Base-by-base conservation (phyloP, 2,113 vertebrate species). In the Pomatorhinus ruficollis region DNA sequence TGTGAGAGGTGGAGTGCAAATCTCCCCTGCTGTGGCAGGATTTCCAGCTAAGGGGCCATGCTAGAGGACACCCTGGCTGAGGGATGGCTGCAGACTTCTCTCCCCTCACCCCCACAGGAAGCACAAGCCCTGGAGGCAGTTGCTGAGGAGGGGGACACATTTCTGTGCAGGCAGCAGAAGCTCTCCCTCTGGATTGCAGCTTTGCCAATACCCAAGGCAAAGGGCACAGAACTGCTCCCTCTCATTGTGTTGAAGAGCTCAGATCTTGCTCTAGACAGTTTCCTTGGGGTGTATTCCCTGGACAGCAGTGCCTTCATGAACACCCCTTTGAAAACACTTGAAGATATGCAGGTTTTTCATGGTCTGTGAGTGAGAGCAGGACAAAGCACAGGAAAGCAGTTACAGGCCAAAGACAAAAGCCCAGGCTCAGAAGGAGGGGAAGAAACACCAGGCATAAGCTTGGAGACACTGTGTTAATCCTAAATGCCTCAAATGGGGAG, bases 101-200 rank as follows among this genome's bases (percentile, higher is more conserved):
- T 49, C 39, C 9, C 2, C 23, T 50, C 3, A 3, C 6, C 11
- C 37, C 15, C 5, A 15, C 1, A 2, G 40, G 37, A 78, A 64
- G 27, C 42, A 84, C 44, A 61, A 65, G 47, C 35, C 30, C 69
- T 37, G 56, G 25, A 10, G 28, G 47, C 72, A 70, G 27, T 44
- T 1, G 5, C 27, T 0, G 0, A 1, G 69, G 45, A 53, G 28
- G 35, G 20, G 2, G 4, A 21, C 19, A 5, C 9, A 33, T 63
- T 70, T 64, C 33, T 0, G 2, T 7, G 31, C 5, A 3, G 6
- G 49, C 2, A 4, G 40, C 42, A 77, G 83, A 45, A 72, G 30
- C 39, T 88, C 16, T 77, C 39, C 31, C 20, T 44, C n/a, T 3
- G 1, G 42, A 54, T 24, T 37, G 30, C 66, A 63, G 63, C 54